phyloP scores from a whole-genome alignment of 2,888 invertebrate genomes.

The Drosophila acutilabella region DNA sequence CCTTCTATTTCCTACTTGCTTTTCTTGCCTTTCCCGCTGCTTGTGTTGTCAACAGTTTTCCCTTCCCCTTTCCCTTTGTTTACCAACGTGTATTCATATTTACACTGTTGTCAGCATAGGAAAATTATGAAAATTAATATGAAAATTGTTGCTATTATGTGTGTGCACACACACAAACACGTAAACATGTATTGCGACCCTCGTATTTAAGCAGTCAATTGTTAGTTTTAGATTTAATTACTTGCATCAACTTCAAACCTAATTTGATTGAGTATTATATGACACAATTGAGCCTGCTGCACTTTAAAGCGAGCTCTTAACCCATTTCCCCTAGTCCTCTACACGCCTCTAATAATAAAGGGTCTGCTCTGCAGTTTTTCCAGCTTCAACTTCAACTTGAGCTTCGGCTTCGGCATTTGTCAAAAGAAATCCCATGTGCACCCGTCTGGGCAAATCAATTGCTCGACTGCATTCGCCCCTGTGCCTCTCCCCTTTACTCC shows the following conservation, averaged over 20 bases:
- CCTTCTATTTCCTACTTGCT: not conserved
- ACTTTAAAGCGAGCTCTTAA: slow-evolving; percentile 41
- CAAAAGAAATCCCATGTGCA: slow-evolving; percentile 35
- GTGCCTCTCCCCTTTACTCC: not conserved
- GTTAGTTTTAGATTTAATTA: slow-evolving; percentile 78
- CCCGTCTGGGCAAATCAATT: slow-evolving; percentile 59
- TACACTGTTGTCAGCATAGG: slow-evolving; percentile 74
- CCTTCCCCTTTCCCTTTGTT: slow-evolving; percentile 46
- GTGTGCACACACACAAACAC: slow-evolving; percentile 8
- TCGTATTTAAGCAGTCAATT: slow-evolving; percentile 58
- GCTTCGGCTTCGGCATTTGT: slow-evolving; percentile 16
- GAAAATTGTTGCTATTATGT: slow-evolving; percentile 74
- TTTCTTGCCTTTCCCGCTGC: slow-evolving; percentile 24
- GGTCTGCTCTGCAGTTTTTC: slow-evolving; percentile 29
- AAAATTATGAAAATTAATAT: slow-evolving; percentile 79
- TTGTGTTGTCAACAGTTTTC: slow-evolving; percentile 43
- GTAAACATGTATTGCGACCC: not conserved
- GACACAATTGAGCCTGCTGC: slow-evolving; percentile 42
- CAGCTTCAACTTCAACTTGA: slow-evolving; percentile 11
- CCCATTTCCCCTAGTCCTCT: slow-evolving; percentile 24
- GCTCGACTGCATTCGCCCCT: slow-evolving; percentile 37
- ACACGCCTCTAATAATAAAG: slow-evolving; percentile 12
- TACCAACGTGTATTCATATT: slow-evolving; percentile 72
- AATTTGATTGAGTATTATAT: slow-evolving; percentile 78
- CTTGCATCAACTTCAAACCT: slow-evolving; percentile 73